These are phyloP conservation scores for Zaprionus africanus DNA, from an alignment of 1,140 invertebrate species.

Conservation along the genomic window DNA sequence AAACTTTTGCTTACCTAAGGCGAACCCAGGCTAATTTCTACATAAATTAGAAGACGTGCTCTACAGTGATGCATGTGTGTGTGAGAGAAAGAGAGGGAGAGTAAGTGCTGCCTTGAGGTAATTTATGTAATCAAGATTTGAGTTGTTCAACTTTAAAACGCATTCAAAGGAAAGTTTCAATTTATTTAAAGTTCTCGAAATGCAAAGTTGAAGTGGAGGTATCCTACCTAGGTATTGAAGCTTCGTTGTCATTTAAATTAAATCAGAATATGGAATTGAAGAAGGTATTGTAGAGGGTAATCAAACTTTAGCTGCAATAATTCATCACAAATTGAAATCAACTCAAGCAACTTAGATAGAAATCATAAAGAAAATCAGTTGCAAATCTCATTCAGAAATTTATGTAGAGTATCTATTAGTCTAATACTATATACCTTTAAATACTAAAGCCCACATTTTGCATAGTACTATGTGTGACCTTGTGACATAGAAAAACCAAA, in stretches of 20 bases:
- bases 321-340: too few relatives aligned
- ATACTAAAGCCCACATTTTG: neutral
- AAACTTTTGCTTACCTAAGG: conserved; percentile 68
- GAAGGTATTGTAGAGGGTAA: too few relatives aligned
- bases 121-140: conserved; percentile 31
- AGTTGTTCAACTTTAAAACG: conserved; percentile 13
- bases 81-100: neutral
- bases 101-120: conserved; percentile 25
- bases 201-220: neutral
- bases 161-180: conserved; percentile 7
- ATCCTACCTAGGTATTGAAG: neutral
- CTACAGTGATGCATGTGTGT: neutral
- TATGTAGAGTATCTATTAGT: neutral
- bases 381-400: too few relatives aligned
- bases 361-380: too few relatives aligned
- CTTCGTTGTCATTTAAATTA: neutral
- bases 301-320: too few relatives aligned
- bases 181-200: conserved; percentile 23
- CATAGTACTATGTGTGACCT: neutral
- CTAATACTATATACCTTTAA: too few relatives aligned
- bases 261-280: neutral
- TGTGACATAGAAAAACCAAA: conserved; percentile 15
- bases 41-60: conserved; percentile 64
- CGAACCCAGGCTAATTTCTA: conserved; percentile 67
- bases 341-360: too few relatives aligned